Conservation (phyloP, 2,888 invertebrate species). For the Eulithis prunata region DNA sequence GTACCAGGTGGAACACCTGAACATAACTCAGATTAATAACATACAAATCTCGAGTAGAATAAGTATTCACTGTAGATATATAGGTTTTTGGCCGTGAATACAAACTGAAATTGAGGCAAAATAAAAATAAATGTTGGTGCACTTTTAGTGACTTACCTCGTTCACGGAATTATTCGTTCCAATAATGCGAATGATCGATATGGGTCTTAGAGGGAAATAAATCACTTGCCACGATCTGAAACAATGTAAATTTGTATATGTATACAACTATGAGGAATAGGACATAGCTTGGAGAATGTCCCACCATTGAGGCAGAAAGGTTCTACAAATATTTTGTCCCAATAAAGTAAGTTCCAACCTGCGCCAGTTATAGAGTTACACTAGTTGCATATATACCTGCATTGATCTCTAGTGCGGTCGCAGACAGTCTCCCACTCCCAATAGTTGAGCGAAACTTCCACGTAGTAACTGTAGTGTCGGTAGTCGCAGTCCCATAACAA, state of each 20-base stretch:
- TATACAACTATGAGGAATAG: too few species aligned
- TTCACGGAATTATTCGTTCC: slow-evolving; percentile 99
- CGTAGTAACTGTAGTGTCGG: slow-evolving; percentile 97
- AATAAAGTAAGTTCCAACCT: too few species aligned
- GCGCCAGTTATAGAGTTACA: slow-evolving; percentile 46
- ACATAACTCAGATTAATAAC: slow-evolving; percentile 26
- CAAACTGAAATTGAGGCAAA: too few species aligned
- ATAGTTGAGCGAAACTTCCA: slow-evolving; percentile 96
- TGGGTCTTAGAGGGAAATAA: slow-evolving; percentile 91
- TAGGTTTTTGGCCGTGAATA: too few species aligned
- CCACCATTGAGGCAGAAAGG: too few species aligned
- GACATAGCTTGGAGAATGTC: too few species aligned
- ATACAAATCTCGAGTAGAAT: too few species aligned
- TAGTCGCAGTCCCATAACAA: slow-evolving; percentile 99
- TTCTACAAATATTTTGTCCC: too few species aligned
- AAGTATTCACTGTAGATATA: too few species aligned
- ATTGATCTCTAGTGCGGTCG: slow-evolving; percentile 92
- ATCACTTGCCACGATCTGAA: slow-evolving; percentile 96
- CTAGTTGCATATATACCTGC: slow-evolving; percentile 88
- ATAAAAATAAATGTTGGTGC: too few species aligned
- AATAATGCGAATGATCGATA: slow-evolving; percentile 97
- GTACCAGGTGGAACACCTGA: slow-evolving; percentile 98
- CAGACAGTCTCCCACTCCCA: slow-evolving; percentile 96
- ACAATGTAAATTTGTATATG: background rate
- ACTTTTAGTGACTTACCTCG: slow-evolving; percentile 87